Conservation (phyloP, 2,888 invertebrate genomes). For the Laspeyria flexula region DNA sequence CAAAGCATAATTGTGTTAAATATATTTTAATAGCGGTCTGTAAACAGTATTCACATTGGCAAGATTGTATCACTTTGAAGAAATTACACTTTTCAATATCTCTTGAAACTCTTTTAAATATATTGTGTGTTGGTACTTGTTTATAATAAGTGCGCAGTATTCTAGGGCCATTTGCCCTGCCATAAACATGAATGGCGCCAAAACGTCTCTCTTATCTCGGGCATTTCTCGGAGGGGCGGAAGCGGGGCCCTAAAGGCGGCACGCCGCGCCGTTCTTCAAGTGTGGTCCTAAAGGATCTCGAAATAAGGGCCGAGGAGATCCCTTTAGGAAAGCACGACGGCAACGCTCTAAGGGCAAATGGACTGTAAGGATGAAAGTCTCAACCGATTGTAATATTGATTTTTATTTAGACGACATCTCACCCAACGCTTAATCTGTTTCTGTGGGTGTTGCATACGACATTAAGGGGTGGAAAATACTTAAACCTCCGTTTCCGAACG, state of each 20-base stretch:
- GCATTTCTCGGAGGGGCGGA: slow-evolving; percentile 82
- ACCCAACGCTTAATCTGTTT: slow-evolving; percentile 56
- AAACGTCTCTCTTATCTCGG: slow-evolving; percentile 86
- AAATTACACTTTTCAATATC: slow-evolving; percentile 56
- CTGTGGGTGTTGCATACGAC: slow-evolving; percentile 42
- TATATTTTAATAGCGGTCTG: neutral
- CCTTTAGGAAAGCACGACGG: slow-evolving; percentile 77
- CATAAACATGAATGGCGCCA: slow-evolving; percentile 85
- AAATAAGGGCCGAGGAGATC: slow-evolving; percentile 79
- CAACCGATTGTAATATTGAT: slow-evolving; percentile 81
- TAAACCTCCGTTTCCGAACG: neutral
- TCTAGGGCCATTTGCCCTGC: slow-evolving; percentile 82
- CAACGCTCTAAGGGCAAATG: slow-evolving; percentile 79
- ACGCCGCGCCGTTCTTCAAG: slow-evolving; percentile 76
- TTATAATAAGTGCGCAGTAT: slow-evolving; percentile 83
- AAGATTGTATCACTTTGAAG: slow-evolving; percentile 16
- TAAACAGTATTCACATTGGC: neutral
- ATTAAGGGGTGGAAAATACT: slow-evolving; percentile 4
- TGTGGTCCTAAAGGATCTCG: slow-evolving; percentile 82
- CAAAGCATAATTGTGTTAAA: neutral
- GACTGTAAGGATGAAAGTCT: slow-evolving; percentile 80
- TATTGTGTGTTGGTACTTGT: slow-evolving; percentile 71
- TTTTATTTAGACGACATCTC: slow-evolving; percentile 77
- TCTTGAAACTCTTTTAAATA: slow-evolving; percentile 53
- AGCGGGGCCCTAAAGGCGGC: slow-evolving; percentile 76